Evolutionary conservation across 2,113 vertebrate species (phyloP).

Genomic region (Eclectus roratus): DNA sequence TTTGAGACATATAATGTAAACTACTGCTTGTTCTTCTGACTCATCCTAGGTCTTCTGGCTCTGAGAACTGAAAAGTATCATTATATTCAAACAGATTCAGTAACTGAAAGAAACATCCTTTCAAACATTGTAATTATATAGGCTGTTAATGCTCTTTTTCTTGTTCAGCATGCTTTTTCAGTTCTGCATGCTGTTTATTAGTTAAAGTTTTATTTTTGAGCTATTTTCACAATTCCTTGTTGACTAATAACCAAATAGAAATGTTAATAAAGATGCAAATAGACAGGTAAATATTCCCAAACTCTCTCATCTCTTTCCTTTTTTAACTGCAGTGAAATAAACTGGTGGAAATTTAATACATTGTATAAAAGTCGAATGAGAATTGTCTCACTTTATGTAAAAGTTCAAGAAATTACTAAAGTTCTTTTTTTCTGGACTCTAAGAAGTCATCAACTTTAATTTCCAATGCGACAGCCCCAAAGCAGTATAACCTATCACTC

Average conservation of each 20-base stretch:
- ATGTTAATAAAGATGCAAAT: neutral
- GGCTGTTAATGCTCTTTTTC: neutral
- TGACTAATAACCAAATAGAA: neutral
- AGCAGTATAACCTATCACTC: neutral
- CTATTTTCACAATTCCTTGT: neutral
- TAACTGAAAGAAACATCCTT: neutral
- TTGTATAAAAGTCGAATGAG: neutral
- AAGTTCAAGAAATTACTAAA: neutral
- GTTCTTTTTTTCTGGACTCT: neutral
- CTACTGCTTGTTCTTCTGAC: neutral
- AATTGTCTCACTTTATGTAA: neutral
- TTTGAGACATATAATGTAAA: neutral
- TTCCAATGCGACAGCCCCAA: neutral
- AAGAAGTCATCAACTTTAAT: neutral
- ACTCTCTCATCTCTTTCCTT: neutral
- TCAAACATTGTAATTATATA: neutral
- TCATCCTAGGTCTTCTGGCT: conserved; percentile 2
- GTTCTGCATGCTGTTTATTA: neutral
- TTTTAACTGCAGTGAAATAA: neutral
- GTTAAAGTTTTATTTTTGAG: neutral
- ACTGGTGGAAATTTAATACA: neutral
- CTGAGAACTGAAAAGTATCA: conserved; percentile 20
- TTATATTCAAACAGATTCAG: conserved; percentile 5
- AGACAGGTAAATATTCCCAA: neutral
- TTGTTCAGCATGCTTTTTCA: neutral